Evolutionary conservation across 1,140 invertebrate genomes (phyloP).

Genomic region (Diorhabda elongata): DNA sequence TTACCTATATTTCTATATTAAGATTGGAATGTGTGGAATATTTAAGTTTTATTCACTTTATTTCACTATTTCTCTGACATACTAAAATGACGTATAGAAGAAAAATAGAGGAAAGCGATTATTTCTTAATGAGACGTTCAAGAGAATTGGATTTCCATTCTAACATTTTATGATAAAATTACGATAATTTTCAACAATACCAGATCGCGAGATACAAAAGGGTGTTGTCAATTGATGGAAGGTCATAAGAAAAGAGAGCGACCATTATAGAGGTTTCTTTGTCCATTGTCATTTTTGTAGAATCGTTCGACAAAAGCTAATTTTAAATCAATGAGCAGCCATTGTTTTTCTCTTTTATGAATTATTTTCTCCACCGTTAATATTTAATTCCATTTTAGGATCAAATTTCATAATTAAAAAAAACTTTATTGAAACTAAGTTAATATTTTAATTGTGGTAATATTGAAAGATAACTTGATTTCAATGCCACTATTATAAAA

Average conservation of each 20-base stretch:
- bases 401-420: too few species aligned
- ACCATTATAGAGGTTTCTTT: conserved; percentile 15
- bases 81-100: too few species aligned
- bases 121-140: not conserved
- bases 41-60: too few species aligned
- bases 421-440: too few species aligned
- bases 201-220: conserved; percentile 5
- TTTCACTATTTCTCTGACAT: too few species aligned
- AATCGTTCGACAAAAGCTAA: conserved; percentile 22
- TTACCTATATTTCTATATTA: too few species aligned
- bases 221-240: conserved; percentile 20
- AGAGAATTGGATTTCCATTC: conserved; percentile 8
- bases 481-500: too few species aligned
- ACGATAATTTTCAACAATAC: conserved; percentile 5
- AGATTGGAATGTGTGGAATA: too few species aligned
- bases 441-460: too few species aligned
- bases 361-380: not conserved
- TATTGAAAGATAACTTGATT: too few species aligned
- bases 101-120: too few species aligned
- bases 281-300: conserved; percentile 25
- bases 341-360: conserved; percentile 2
- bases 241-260: conserved; percentile 20
- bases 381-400: not conserved
- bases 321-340: conserved; percentile 25
- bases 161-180: conserved; percentile 7